A percentile compares a stretch with the other conserved stretches of the same genome.
phyloP scores from a whole-genome alignment of 2,113 vertebrate genomes.

The Martes martes region DNA sequence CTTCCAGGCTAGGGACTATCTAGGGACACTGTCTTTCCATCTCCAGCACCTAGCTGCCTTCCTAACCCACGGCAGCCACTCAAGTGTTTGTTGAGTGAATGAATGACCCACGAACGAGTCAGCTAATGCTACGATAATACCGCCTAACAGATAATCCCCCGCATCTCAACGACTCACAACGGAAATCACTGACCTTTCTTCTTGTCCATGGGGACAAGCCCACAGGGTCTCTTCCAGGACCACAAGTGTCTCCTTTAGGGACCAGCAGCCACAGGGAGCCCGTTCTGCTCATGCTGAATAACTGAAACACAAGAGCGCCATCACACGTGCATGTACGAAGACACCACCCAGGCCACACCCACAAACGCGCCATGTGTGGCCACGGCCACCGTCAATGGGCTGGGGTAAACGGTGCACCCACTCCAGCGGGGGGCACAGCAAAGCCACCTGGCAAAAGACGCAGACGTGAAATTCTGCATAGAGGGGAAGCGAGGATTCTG shows the following conservation, averaged over 20 bases:
- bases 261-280: background rate
- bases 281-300: fast-evolving
- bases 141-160: background rate
- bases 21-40: background rate
- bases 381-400: fast-evolving
- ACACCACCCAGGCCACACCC: fast-evolving
- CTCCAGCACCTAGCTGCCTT: background rate
- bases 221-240: background rate
- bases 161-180: background rate
- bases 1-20: background rate
- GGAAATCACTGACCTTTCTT: background rate
- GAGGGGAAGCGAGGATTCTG: background rate
- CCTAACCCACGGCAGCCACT: background rate
- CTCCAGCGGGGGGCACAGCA: fast-evolving
- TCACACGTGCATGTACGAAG: fast-evolving
- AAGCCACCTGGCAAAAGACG: fast-evolving
- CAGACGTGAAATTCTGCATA: background rate
- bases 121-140: background rate
- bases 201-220: background rate
- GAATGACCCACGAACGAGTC: background rate
- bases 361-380: fast-evolving
- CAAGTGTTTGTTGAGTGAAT: background rate
- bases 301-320: background rate
- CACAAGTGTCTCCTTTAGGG: background rate
- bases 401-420: too few species aligned